Base-by-base conservation (phyloP, 2,888 invertebrate species). In the Melikaiella ostensackeni region DNA sequence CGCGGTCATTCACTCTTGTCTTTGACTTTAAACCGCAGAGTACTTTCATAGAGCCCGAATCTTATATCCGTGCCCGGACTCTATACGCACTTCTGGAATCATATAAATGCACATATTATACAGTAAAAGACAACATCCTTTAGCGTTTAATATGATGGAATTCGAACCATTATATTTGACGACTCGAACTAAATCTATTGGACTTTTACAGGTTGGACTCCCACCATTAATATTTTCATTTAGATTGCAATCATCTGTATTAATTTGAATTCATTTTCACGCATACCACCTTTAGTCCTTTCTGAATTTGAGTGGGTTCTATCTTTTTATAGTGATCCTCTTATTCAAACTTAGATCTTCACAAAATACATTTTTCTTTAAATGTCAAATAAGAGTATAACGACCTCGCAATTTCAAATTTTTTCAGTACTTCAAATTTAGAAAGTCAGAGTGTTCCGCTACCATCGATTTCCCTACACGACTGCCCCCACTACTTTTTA, bases 31-130 rank as follows among this genome's bases (percentile, higher is more conserved):
- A 87, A 86, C 87, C 83, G 86, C 86, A 87, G 88, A 89, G 87
- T 88, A 87, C 86, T 88, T 89, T 88, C 86, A 88, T 86, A 88
- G 86, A 89, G 88, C 88, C 87, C 89, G 88, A 89, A 87, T 88
- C 84, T 80, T 79, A 74, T 77, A 79, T 35, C 70, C 87, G 88
- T 86, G 88, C 88, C 87, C 89, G 89, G 88, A 90, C 85, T 89
- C 88, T 89, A 89, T 89, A 88, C 87, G 89, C 88, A 88, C 86
- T 89, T 90, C 90, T 90, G 90, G 89, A 90, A 90, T 90, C 90
- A 90, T 90, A 90, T 90, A 90, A 90, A 90, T 90, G 87, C 87
- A 90, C 89, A 90, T 90, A 90, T 90, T 90, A 90, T 89, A 89
- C 89, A 88, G 85, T 90, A 90, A 90, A 88, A 88, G 82, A 86